These are phyloP conservation scores for Sarcoramphus papa DNA, from an alignment of 2,797 vertebrate species.

Conservation along the genomic window DNA sequence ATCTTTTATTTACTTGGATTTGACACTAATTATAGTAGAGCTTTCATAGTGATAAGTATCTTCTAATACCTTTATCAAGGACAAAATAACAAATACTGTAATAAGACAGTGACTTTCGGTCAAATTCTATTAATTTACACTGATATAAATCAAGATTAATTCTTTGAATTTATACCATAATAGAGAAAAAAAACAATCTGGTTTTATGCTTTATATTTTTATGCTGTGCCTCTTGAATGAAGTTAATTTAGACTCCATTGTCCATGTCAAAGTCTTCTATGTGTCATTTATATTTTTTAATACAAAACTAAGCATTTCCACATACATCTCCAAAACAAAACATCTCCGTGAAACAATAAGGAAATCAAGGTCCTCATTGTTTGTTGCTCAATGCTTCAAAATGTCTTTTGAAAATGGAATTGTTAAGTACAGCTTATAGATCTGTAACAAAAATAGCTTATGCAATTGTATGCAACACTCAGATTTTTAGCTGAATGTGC, in stretches of 20 bases:
- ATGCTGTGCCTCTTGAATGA: not conserved
- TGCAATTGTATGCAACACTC: not conserved
- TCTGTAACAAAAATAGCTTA: not conserved
- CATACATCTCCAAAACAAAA: not conserved
- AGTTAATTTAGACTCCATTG: not conserved
- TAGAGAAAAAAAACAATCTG: too few relatives aligned
- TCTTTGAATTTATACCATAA: not conserved
- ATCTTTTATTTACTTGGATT: conserved; percentile 11
- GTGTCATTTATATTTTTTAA: not conserved
- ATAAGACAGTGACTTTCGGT: not conserved
- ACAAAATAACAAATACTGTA: not conserved
- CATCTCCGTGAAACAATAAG: not conserved
- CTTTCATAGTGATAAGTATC: not conserved
- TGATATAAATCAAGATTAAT: not conserved
- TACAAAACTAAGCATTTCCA: not conserved
- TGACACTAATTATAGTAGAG: not conserved
- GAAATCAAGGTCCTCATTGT: not conserved
- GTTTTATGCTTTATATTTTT: not conserved
- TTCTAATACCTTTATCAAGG: not conserved
- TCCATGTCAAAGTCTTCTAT: not conserved
- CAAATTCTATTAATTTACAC: not conserved
- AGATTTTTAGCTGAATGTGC: not conserved
- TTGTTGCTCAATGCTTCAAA: not conserved
- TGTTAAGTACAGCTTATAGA: not conserved
- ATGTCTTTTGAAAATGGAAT: not conserved